Conservation (phyloP, 2,888 invertebrate species). For the Fragum whitleyi region DNA sequence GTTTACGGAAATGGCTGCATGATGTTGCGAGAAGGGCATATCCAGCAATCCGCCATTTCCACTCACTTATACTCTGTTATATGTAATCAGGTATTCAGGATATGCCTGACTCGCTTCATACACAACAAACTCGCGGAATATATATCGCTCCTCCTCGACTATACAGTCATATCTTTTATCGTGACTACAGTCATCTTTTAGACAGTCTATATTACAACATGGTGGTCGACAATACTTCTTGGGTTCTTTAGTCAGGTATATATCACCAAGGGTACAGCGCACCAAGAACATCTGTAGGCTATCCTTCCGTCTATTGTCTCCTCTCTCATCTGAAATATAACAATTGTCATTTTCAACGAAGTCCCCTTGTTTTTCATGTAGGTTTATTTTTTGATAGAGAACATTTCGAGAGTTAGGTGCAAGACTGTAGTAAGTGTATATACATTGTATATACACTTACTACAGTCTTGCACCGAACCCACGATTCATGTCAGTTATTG, state of each 20-base stretch:
- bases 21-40: too few species aligned
- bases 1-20: too few species aligned
- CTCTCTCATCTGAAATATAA: conserved; percentile 50
- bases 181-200: conserved; percentile 55
- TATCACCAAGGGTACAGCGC: conserved; percentile 61
- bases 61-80: conserved; percentile 62
- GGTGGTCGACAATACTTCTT: conserved; percentile 59
- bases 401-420: too few species aligned
- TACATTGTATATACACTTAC: too few species aligned
- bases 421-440: too few species aligned
- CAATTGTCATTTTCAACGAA: too few species aligned
- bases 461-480: too few species aligned
- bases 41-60: too few species aligned
- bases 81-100: conserved; percentile 73
- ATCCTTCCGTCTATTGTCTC: conserved; percentile 7
- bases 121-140: conserved; percentile 74
- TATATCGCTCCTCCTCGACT: conserved; percentile 62
- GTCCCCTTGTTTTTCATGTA: too few species aligned
- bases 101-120: conserved; percentile 66
- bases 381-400: too few species aligned
- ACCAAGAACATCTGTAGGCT: conserved; percentile 61
- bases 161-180: conserved; percentile 66
- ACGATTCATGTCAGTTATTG: too few species aligned
- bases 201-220: conserved; percentile 49
- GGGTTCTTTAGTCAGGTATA: conserved; percentile 46